Evolutionary conservation across 2,888 invertebrate species (phyloP), one percentile per base, ranked within the genome.

Genomic region (Aphrophora alni): DNA sequence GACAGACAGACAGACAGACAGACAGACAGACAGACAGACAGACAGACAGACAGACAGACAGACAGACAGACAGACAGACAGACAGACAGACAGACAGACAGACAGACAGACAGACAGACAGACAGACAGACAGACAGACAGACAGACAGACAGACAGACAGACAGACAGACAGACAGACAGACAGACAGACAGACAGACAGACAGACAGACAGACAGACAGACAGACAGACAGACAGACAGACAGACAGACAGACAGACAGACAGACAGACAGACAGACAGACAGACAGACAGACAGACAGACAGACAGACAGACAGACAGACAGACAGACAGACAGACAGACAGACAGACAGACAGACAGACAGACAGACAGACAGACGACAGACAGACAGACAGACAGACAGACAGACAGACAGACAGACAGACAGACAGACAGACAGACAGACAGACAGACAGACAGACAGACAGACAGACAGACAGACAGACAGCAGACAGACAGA

Each of bases 401-500:
- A 71, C 71, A 71, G 71, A 71, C 25, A 71, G 25, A 68, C 68
- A 68, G 7, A 68, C 68, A 68, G 7, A 68, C 68, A 68, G 7
- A 68, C 68, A 68, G 7, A 68, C 68, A 68, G 5, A 33, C 33
- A 33, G 5, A 33, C 33, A 33, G 5, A 33, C 33, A 33, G 5
- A 33, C 71, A 71, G 25, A 71, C 71, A 71, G 5, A 33, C 33
- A 24, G 5, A 68, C 21, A 68, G 5, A 68, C 21, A 68, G 5
- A 68, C 21, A 68, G 5, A 68, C 21, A 68, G 5, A 68, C 21
- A 68, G 5, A 71, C 24, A 71, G n/a, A n/a, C n/a, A n/a, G n/a
- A n/a, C n/a, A n/a, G n/a, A n/a, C n/a, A n/a, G n/a, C n/a, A n/a
- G n/a, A n/a, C n/a, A n/a, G n/a, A n/a, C n/a, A n/a, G n/a, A n/a